These are phyloP conservation scores for Crax fasciolata DNA, from an alignment of 2,797 vertebrate genomes.

Conservation along the genomic window DNA sequence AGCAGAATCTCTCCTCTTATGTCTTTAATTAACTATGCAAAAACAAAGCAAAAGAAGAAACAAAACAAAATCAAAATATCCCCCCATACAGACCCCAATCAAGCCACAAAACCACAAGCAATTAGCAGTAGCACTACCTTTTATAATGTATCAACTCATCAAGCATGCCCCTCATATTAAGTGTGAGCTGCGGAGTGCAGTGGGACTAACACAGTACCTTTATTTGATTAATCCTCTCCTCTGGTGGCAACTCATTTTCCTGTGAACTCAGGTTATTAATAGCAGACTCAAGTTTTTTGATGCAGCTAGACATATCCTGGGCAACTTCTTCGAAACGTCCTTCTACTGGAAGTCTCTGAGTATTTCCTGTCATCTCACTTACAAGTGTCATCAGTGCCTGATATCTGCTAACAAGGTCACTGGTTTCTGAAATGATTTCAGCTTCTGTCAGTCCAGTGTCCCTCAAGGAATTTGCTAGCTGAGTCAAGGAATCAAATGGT, in stretches of 20 bases:
- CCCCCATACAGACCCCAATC: neutral
- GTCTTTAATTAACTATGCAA: neutral
- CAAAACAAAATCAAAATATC: neutral
- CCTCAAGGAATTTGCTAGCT: slow-evolving; percentile 83
- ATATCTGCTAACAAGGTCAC: slow-evolving; percentile 84
- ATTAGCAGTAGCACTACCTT: neutral
- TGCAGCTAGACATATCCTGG: slow-evolving; percentile 79
- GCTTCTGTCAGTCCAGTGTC: slow-evolving; percentile 85
- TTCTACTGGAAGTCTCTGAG: slow-evolving; percentile 75
- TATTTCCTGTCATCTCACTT: slow-evolving; percentile 56
- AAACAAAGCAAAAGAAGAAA: neutral
- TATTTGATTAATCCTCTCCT: slow-evolving; percentile 82
- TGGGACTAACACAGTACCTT: slow-evolving; percentile 82
- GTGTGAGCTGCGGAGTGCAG: neutral
- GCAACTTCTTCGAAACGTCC: slow-evolving; percentile 80
- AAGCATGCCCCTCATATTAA: neutral
- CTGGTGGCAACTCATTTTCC: slow-evolving; percentile 78
- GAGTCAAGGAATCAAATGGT: slow-evolving; percentile 81
- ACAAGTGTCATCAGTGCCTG: slow-evolving; percentile 78
- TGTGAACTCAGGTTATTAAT: slow-evolving; percentile 75
- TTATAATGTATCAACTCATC: neutral
- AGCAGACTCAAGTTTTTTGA: slow-evolving; percentile 81
- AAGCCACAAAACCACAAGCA: neutral
- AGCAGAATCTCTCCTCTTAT: neutral
- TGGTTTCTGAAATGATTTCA: slow-evolving; percentile 82